Conservation (phyloP, 2,888 invertebrate species). For the Synanthedon vespiformis region DNA sequence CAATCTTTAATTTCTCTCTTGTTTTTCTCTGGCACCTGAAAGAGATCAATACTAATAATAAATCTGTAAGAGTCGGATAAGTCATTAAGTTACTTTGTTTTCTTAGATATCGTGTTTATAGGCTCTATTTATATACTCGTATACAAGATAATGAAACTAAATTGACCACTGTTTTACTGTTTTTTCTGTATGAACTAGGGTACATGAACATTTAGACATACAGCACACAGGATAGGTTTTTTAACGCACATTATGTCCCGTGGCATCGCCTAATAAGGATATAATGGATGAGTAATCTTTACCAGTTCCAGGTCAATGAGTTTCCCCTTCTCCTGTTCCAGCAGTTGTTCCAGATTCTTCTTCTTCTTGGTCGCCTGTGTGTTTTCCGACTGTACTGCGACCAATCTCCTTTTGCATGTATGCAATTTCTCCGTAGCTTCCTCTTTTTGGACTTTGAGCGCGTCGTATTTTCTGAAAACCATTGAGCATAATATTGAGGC, state of each 20-base stretch:
- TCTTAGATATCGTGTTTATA: no score
- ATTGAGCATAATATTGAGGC: not conserved
- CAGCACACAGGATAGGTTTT: no score
- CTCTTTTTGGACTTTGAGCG: constrained; percentile 69
- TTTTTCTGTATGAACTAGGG: no score
- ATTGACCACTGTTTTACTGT: no score
- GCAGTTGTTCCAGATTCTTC: constrained; percentile 77
- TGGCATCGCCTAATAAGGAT: not conserved
- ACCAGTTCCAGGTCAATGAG: constrained; percentile 68
- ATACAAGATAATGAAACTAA: no score
- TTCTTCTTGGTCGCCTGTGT: constrained; percentile 78
- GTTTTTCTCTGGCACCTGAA: constrained; percentile 78
- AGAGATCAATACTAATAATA: no score
- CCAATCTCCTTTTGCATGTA: constrained; percentile 74
- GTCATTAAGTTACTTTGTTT: no score
- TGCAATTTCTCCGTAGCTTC: constrained; percentile 72
- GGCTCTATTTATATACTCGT: no score
- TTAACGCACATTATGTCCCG: no score
- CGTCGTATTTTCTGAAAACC: constrained; percentile 68
- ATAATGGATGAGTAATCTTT: constrained; percentile 7
- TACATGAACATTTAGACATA: no score
- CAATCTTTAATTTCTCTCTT: constrained; percentile 76
- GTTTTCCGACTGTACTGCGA: constrained; percentile 75
- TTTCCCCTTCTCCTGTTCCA: constrained; percentile 76
- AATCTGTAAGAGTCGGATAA: no score